phyloP scores from a whole-genome alignment of 2,113 vertebrate genomes.

The Albula goreensis region DNA sequence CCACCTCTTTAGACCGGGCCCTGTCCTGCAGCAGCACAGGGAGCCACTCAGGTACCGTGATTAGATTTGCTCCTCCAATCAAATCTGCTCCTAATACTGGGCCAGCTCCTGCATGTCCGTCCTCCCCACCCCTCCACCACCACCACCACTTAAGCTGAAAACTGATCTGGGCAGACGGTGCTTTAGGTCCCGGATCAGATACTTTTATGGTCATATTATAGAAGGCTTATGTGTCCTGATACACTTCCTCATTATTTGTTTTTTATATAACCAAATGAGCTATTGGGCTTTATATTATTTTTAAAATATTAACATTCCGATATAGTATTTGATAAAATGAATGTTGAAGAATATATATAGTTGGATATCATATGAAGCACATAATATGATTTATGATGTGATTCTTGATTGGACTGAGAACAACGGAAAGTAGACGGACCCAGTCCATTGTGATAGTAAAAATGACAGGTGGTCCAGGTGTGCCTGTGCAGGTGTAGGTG shows the following conservation, averaged over 20 bases:
- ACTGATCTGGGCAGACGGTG: not conserved
- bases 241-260: conserved; percentile 34
- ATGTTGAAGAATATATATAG: not conserved
- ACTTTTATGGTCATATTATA: conserved; percentile 20
- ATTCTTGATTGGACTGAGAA: not conserved
- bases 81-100: conserved; percentile 49
- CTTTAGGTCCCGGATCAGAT: conserved; percentile 17
- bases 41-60: conserved; percentile 50
- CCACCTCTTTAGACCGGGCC: conserved; percentile 51
- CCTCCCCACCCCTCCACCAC: not conserved
- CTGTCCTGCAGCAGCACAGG: conserved; percentile 32
- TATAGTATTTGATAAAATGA: not conserved
- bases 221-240: conserved; percentile 27
- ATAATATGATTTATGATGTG: not conserved
- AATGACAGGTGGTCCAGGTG: conserved; percentile 5
- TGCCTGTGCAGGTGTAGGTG: not conserved
- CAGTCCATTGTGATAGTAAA: not conserved
- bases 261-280: conserved; percentile 23
- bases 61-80: conserved; percentile 68
- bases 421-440: not conserved
- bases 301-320: not conserved
- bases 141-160: conserved; percentile 30
- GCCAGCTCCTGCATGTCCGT: not conserved
- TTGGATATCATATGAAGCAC: not conserved
- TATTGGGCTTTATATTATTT: not conserved